Percentiles rank a stretch among this genome's conserved stretches.
phyloP scores from a whole-genome alignment of 1,140 invertebrate genomes.

The Nasonia vitripennis region DNA sequence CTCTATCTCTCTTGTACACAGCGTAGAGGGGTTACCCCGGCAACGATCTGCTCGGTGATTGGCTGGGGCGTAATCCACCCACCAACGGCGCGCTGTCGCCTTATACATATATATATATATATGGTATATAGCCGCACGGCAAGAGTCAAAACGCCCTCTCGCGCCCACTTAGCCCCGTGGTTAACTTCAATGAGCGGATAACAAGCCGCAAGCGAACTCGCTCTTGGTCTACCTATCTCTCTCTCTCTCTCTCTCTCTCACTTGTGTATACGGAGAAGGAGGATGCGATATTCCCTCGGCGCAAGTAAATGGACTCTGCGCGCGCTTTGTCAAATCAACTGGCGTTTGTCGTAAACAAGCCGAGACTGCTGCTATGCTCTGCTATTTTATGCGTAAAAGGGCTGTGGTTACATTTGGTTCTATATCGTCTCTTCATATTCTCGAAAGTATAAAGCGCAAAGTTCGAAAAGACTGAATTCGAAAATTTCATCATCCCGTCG shows the following conservation, averaged over 20 bases:
- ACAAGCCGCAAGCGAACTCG: slow-evolving; percentile 65
- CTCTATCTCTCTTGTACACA: background rate
- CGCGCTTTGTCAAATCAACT: slow-evolving; percentile 75
- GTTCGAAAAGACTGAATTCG: background rate
- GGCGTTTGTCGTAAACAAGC: slow-evolving; percentile 69
- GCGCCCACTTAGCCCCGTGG: slow-evolving; percentile 73
- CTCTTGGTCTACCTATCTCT: background rate
- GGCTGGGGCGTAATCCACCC: slow-evolving; percentile 64
- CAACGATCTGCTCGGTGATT: slow-evolving; percentile 73
- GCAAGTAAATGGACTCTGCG: slow-evolving; percentile 70
- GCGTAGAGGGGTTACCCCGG: slow-evolving; percentile 70
- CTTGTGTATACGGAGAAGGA: background rate
- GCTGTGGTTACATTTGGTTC: background rate
- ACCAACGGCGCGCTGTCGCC: slow-evolving; percentile 38
- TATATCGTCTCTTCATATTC: too few species aligned
- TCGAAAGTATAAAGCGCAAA: too few species aligned
- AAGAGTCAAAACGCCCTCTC: slow-evolving; percentile 51
- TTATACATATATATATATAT: background rate
- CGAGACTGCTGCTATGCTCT: background rate
- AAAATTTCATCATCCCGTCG: slow-evolving; percentile 30
- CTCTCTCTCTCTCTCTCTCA: too few species aligned
- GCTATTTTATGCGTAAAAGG: background rate
- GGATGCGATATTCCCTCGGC: slow-evolving; percentile 28
- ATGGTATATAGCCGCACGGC: background rate
- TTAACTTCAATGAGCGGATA: slow-evolving; percentile 76